Conservation (phyloP, 2,888 invertebrate species). For the Crossocerus cetratus region DNA sequence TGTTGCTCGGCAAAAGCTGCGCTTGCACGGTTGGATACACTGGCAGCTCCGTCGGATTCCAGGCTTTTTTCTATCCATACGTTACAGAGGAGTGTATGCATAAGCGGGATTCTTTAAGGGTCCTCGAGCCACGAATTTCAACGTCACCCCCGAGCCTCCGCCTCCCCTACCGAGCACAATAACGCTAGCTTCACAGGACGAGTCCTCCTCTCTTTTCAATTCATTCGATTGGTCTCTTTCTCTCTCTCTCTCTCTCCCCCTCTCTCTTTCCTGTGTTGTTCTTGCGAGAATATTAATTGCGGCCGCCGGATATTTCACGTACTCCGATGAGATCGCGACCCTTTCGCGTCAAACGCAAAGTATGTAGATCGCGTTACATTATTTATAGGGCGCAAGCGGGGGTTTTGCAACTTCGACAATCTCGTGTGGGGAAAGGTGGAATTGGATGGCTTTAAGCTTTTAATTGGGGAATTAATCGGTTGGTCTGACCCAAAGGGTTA, state of each 20-base stretch:
- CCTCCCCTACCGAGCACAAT: background rate
- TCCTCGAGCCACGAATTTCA: background rate
- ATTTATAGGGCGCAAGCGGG: too few relatives aligned
- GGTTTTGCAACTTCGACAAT: too few relatives aligned
- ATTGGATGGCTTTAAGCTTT: too few relatives aligned
- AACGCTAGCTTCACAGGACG: background rate
- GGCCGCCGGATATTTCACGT: background rate
- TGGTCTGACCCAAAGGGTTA: too few relatives aligned
- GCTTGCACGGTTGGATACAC: background rate
- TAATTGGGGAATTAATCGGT: too few relatives aligned
- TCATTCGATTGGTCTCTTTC: background rate
- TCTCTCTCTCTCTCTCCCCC: background rate
- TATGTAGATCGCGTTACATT: too few relatives aligned
- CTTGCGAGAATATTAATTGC: slow-evolving; percentile 4
- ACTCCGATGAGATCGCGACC: background rate
- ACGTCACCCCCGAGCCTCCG: background rate
- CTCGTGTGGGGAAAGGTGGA: too few relatives aligned
- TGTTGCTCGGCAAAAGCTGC: background rate
- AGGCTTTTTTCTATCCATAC: background rate
- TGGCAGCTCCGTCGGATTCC: background rate
- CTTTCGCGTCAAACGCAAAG: too few relatives aligned
- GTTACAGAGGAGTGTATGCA: background rate
- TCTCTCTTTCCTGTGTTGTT: background rate
- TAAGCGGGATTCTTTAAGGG: slow-evolving; percentile 8
- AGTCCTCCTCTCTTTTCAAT: background rate